Percentiles rank a stretch among this genome's conserved stretches.
Evolutionary conservation across 64 coral and sea anemone genomes (phyloP).

Genomic region (Trachythela sp.): DNA sequence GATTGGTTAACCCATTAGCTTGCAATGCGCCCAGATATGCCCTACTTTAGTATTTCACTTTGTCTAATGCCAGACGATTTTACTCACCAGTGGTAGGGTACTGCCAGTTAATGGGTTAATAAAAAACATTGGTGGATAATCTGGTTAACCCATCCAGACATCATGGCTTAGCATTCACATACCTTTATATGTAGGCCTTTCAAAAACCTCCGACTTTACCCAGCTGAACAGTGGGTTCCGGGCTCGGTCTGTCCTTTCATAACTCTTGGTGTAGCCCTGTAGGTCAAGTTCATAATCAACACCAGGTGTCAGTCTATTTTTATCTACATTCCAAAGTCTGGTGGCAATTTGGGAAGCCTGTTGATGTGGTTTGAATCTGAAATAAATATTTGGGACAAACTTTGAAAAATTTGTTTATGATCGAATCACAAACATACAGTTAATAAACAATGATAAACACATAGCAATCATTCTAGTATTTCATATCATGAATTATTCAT

Average conservation of each 20-base stretch:
- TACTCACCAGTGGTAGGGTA: too few species aligned
- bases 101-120: too few species aligned
- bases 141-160: too few species aligned
- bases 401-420: neutral
- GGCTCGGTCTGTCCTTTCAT: slow-evolving; percentile 52
- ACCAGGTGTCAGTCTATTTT: slow-evolving; percentile 64
- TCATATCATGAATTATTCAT: too few species aligned
- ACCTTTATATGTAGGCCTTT: slow-evolving; percentile 70
- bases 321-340: slow-evolving; percentile 77
- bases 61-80: too few species aligned
- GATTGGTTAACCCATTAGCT: too few species aligned
- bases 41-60: too few species aligned
- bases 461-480: neutral
- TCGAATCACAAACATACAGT: neutral
- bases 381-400: neutral
- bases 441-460: neutral
- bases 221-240: slow-evolving; percentile 69
- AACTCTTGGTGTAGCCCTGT: slow-evolving; percentile 74
- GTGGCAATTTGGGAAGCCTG: slow-evolving; percentile 47
- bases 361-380: slow-evolving; percentile 68
- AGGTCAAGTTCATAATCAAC: slow-evolving; percentile 74
- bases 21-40: too few species aligned
- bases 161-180: neutral
- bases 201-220: slow-evolving; percentile 57
- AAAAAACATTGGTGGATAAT: too few species aligned